Evolutionary conservation across 2,888 invertebrate genomes (phyloP), one percentile per base, ranked within the genome.

Genomic region (Chesias legatella): DNA sequence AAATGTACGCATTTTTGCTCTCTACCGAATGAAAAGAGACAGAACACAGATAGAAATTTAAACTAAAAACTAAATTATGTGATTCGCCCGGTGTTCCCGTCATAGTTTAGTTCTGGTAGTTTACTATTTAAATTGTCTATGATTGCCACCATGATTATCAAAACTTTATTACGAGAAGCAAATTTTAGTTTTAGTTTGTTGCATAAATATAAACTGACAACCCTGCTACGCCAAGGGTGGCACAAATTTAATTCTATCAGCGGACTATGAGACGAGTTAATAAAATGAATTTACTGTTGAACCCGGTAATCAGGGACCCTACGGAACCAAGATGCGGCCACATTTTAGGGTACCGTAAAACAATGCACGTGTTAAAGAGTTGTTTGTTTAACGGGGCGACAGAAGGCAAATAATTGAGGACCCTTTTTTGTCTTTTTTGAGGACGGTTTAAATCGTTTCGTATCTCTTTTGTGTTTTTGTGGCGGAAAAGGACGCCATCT

Each of bases 181-280:
- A n/a, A n/a, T n/a, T n/a, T n/a, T n/a, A n/a, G n/a, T n/a, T n/a
- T n/a, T n/a, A n/a, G n/a, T n/a, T n/a, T n/a, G n/a, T n/a, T n/a
- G n/a, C n/a, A n/a, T n/a, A n/a, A 30, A 9, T 17, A 17, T 10
- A 36, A 38, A 33, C 10, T 37, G 57, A 10, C 78, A 82, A 38
- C 82, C 82, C 82, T 83, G 57, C 17, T 32, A 27, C 26, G 34
- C 44, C 48, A 75, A 63, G 79, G 81, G 78, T 73, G 73, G 65
- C 69, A 56, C 79, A 79, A 84, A 82, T 84, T 84, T 73, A 82
- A 88, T 86, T 88, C 78, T 84, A 83, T 85, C 79, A 80, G 79
- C 60, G 69, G 70, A 79, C 79, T 75, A 85, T 85, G 86, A 84
- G 84, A 83, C 76, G 80, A 85, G 81, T 88, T 86, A 84, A 85